A percentile compares a stretch with the other conserved stretches of the same genome.
These are phyloP conservation scores for Brachyrhaphis roseni DNA, from an alignment of 2,797 vertebrate species.

Conservation along the genomic window DNA sequence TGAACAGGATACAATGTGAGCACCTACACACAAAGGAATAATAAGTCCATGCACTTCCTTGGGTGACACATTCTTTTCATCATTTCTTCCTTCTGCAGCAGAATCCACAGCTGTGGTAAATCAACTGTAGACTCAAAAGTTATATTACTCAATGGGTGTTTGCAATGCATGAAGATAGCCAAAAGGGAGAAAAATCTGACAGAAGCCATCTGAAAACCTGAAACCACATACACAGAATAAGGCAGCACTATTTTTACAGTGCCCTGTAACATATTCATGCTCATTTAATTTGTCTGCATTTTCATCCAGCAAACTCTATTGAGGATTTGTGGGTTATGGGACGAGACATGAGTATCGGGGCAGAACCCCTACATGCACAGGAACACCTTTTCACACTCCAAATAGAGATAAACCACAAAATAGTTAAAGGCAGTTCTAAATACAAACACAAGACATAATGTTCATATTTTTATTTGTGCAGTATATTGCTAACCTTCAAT, in stretches of 20 bases:
- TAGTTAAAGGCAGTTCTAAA: not conserved
- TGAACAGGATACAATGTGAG: conserved; percentile 34
- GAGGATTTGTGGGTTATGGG: not conserved
- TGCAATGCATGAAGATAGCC: not conserved
- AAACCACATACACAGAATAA: not conserved
- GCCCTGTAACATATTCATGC: not conserved
- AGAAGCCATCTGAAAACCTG: not conserved
- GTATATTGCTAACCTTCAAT: not conserved
- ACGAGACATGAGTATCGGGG: not conserved
- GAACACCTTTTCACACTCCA: not conserved
- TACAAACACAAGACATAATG: not conserved
- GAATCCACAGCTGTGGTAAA: not conserved
- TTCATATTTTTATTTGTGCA: not conserved
- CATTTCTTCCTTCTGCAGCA: not conserved
- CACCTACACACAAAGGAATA: conserved; percentile 3
- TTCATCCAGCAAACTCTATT: not conserved
- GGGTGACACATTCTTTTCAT: not conserved
- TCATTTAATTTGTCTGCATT: not conserved
- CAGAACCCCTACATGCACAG: not conserved
- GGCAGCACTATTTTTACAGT: not conserved
- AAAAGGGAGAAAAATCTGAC: not conserved
- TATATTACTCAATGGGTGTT: not conserved
- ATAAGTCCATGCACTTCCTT: not conserved
- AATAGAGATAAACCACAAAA: not conserved
- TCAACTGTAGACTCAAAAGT: not conserved